phyloP scores from a whole-genome alignment of 2,113 vertebrate species.

The Aegotheles bennettii region DNA sequence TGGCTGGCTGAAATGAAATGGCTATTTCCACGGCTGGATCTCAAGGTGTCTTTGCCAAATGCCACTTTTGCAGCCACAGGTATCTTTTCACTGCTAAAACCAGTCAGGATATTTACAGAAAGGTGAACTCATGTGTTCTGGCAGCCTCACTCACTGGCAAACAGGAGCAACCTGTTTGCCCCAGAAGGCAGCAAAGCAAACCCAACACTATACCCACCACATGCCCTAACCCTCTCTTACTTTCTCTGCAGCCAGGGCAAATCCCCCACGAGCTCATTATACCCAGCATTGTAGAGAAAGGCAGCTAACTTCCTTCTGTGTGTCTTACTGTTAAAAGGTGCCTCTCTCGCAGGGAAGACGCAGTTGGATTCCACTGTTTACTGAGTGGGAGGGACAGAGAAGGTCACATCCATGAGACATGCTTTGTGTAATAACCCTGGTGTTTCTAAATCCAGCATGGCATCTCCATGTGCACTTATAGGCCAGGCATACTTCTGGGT shows the following conservation, averaged over 20 bases:
- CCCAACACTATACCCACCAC: neutral
- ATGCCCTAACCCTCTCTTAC: neutral
- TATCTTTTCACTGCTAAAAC: conserved; percentile 1
- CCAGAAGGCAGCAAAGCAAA: neutral
- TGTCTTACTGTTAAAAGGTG: neutral
- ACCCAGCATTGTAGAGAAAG: neutral
- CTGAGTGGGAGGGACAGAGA: neutral
- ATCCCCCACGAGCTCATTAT: neutral
- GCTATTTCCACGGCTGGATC: neutral
- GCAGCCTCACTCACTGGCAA: neutral
- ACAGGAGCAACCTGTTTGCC: neutral
- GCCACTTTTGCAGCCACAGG: neutral
- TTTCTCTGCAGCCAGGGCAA: neutral
- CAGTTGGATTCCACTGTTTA: neutral
- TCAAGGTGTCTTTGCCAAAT: neutral
- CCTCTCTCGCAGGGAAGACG: neutral
- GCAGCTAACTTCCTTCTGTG: neutral
- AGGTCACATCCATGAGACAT: neutral
- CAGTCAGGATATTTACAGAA: conserved; percentile 6
- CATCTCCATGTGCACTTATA: neutral
- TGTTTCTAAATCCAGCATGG: neutral
- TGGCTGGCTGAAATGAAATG: neutral
- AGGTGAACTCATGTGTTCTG: neutral
- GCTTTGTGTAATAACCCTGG: neutral
- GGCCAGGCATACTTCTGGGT: neutral